Evolutionary conservation across 2,888 invertebrate species (phyloP).

Genomic region (Prionchulus punctatus): DNA sequence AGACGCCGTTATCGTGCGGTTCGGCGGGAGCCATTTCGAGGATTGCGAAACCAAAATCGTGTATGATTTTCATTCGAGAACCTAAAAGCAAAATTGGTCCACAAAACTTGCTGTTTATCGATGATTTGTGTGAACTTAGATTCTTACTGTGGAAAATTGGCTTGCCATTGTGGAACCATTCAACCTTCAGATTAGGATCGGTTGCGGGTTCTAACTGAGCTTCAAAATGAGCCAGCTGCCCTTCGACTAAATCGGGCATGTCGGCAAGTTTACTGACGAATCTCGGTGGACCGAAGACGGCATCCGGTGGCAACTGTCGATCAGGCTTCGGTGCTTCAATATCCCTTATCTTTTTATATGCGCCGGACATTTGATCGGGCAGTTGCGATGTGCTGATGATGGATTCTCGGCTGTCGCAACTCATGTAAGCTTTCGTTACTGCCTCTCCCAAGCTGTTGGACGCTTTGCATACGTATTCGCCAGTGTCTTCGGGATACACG

Average conservation of each 20-base stretch:
- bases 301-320: constrained; percentile 39
- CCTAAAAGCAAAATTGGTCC: not conserved
- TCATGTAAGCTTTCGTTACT: constrained; percentile 69
- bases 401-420: constrained; percentile 60
- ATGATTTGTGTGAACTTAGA: not conserved
- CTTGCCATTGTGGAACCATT: constrained; percentile 58
- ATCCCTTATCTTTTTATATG: constrained; percentile 56
- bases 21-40: constrained; percentile 71
- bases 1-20: constrained; percentile 78
- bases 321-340: constrained; percentile 49
- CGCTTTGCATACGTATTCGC: constrained; percentile 23
- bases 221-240: constrained; percentile 89
- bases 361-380: constrained; percentile 76
- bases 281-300: constrained; percentile 57
- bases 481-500: constrained; percentile 69
- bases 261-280: constrained; percentile 72
- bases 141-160: constrained; percentile 47
- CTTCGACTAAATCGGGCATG: constrained; percentile 70
- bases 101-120: not conserved
- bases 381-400: constrained; percentile 76
- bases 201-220: constrained; percentile 78
- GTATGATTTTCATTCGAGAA: constrained; percentile 54
- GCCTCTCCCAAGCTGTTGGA: constrained; percentile 43
- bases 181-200: constrained; percentile 59
- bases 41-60: constrained; percentile 88